phyloP scores from a whole-genome alignment of 2,113 vertebrate genomes.

The Pelvicachromis taeniatus region DNA sequence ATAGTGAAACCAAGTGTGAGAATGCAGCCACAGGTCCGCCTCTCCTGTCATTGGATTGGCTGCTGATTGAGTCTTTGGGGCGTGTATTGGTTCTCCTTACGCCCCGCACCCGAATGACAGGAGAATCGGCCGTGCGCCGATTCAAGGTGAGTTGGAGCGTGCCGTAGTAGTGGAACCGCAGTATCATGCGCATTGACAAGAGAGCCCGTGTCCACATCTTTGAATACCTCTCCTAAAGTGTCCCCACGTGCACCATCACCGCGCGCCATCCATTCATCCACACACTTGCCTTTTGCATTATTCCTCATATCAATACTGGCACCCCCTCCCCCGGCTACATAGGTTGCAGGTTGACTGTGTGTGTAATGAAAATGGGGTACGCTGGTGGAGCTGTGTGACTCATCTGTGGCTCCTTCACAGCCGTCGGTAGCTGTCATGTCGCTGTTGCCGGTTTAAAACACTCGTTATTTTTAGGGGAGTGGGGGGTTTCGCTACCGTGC shows the following conservation, averaged over 20 bases:
- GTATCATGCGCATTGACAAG: constrained; percentile 95
- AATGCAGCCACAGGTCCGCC: constrained; percentile 72
- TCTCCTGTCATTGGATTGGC: constrained; percentile 58
- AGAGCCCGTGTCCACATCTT: constrained; percentile 63
- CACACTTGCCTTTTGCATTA: not conserved
- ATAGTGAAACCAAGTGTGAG: constrained; percentile 83
- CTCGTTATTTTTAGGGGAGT: not conserved
- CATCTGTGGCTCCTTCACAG: constrained; percentile 46
- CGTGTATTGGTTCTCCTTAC: constrained; percentile 76
- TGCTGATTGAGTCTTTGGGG: constrained; percentile 27
- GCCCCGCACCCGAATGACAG: constrained; percentile 64
- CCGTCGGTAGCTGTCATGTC: constrained; percentile 54
- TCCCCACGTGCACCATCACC: constrained; percentile 48
- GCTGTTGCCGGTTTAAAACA: constrained; percentile 31
- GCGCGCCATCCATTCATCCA: constrained; percentile 23
- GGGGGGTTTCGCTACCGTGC: not conserved
- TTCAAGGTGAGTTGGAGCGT: constrained; percentile 96
- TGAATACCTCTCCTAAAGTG: constrained; percentile 45
- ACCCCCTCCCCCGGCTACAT: not conserved
- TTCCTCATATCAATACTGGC: not conserved
- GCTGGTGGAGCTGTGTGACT: constrained; percentile 25
- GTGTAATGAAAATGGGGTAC: not conserved
- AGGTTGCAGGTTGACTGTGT: not conserved
- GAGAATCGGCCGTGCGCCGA: constrained; percentile 66
- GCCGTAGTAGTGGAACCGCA: constrained; percentile 87